A percentile compares a stretch with the other conserved stretches of the same genome.
Conservation (phyloP, 2,113 vertebrate species). For the Baryphthengus martii region DNA sequence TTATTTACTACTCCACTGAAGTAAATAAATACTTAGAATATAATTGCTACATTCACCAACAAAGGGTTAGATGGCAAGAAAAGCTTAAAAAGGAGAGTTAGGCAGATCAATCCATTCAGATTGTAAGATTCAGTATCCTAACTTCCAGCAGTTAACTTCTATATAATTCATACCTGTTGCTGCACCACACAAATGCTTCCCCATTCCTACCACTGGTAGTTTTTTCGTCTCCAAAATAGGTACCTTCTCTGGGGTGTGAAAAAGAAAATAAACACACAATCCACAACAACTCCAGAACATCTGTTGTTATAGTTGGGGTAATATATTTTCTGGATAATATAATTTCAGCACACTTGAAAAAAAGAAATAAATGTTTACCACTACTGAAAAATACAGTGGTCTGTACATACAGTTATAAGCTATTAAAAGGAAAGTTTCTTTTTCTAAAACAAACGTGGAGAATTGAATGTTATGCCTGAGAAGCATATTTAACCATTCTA, state of each 20-base stretch:
- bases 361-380: not conserved
- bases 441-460: not conserved
- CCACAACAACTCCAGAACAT: not conserved
- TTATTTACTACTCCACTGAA: not conserved
- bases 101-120: not conserved
- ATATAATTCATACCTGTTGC: slow-evolving; percentile 83
- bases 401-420: not conserved
- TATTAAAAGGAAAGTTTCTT: not conserved
- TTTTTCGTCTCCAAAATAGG: slow-evolving; percentile 78
- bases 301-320: not conserved
- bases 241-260: slow-evolving; percentile 74
- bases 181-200: slow-evolving; percentile 95
- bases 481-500: not conserved
- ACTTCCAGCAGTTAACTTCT: not conserved
- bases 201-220: slow-evolving; percentile 87
- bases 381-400: not conserved
- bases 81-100: not conserved
- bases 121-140: not conserved
- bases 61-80: not conserved
- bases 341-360: not conserved
- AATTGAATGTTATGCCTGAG: not conserved
- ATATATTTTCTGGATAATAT: not conserved
- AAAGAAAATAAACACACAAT: not conserved
- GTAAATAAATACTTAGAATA: not conserved
- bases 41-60: not conserved